phyloP scores from a whole-genome alignment of 1,140 invertebrate genomes.

The Ceratosolen fusciceps region DNA sequence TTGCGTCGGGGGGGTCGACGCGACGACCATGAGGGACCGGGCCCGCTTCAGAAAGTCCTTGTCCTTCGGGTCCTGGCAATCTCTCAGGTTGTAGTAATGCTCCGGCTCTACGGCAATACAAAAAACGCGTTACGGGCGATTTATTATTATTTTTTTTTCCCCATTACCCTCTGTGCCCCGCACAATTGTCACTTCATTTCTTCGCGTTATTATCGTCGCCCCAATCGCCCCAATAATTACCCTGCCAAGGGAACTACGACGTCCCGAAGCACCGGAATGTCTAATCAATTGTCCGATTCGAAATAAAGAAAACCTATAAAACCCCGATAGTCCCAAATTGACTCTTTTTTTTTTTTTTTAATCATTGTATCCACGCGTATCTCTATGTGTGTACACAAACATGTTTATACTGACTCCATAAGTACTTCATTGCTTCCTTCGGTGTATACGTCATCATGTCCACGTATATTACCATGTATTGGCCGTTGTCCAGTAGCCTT shows the following conservation, averaged over 20 bases:
- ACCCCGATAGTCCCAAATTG: too few species aligned
- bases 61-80: conserved; percentile 76
- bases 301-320: too few species aligned
- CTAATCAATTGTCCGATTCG: too few species aligned
- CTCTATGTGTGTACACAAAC: conserved; percentile 23
- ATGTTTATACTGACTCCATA: conserved; percentile 83
- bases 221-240: too few species aligned
- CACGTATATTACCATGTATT: conserved; percentile 96
- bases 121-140: too few species aligned
- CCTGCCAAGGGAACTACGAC: too few species aligned
- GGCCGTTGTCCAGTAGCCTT: conserved; percentile 88
- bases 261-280: too few species aligned
- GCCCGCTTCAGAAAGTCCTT: conserved; percentile 80
- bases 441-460: conserved; percentile 89
- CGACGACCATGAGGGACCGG: conserved; percentile 87
- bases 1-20: conserved; percentile 83
- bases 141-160: conserved; percentile 25
- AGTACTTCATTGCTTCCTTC: conserved; percentile 85
- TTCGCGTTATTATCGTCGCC: too few species aligned
- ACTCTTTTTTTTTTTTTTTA: too few species aligned
- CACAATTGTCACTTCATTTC: too few species aligned
- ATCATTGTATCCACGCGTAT: too few species aligned
- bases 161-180: conserved; percentile 34
- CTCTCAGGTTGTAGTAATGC: conserved; percentile 72
- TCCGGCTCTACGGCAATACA: conserved; percentile 67